These are phyloP conservation scores for Ips nitidus DNA, from an alignment of 1,140 invertebrate species.

Conservation along the genomic window DNA sequence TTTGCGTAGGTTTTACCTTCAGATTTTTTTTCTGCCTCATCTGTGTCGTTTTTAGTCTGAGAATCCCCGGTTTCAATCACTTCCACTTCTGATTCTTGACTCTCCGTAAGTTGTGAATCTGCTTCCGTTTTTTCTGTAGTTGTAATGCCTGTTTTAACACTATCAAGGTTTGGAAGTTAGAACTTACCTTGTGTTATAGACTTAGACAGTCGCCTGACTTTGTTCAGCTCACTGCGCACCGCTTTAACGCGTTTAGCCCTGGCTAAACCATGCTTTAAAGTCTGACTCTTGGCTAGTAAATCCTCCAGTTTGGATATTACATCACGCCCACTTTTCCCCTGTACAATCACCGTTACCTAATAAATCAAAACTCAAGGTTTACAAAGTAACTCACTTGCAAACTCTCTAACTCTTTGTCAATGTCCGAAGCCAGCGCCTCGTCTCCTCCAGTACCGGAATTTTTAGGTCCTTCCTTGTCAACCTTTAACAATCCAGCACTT, in stretches of 20 bases:
- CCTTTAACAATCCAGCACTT: conserved; percentile 58
- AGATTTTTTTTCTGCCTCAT: neutral
- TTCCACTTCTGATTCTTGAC: conserved; percentile 50
- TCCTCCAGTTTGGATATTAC: conserved; percentile 58
- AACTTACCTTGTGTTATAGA: no score
- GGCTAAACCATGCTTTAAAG: conserved; percentile 57
- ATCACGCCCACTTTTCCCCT: conserved; percentile 52
- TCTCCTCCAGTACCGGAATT: conserved; percentile 41
- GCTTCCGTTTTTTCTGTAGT: conserved; percentile 2
- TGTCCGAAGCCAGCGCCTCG: conserved; percentile 55
- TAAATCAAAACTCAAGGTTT: neutral
- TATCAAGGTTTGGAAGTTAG: no score
- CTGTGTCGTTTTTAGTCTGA: conserved; percentile 23
- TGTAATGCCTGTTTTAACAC: neutral
- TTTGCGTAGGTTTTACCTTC: no score
- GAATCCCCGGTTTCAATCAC: conserved; percentile 9
- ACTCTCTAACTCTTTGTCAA: conserved; percentile 56
- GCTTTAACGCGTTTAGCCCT: conserved; percentile 57
- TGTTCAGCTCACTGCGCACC: conserved; percentile 56
- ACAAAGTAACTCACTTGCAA: conserved; percentile 44
- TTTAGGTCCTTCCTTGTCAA: conserved; percentile 44
- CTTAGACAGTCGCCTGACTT: conserved; percentile 38
- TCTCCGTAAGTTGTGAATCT: conserved; percentile 42
- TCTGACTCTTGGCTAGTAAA: conserved; percentile 56
- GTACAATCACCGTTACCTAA: neutral